Evolutionary conservation across 2,888 invertebrate genomes (phyloP).

Genomic region (Anarsia innoxiella): DNA sequence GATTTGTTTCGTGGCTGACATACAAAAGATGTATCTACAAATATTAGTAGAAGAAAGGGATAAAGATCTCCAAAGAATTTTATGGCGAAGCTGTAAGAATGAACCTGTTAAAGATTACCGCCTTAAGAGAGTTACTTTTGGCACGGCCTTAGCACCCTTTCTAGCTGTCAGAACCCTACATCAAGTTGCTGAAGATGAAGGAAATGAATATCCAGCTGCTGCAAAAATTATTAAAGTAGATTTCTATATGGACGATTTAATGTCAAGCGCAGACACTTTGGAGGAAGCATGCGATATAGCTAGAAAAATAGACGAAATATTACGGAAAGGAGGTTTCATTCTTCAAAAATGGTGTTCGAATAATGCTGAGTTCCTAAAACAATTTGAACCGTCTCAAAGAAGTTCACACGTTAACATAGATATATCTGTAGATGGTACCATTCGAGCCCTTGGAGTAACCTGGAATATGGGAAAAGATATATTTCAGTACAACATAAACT

Average conservation of each 20-base stretch:
- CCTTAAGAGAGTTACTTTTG: slow-evolving; percentile 19
- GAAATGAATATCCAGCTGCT: slow-evolving; percentile 15
- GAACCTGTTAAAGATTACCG: slow-evolving; percentile 16
- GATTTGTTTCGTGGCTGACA: slow-evolving; percentile 15
- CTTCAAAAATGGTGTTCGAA: slow-evolving; percentile 21
- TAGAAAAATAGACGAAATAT: slow-evolving; percentile 20
- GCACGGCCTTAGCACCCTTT: slow-evolving; percentile 17
- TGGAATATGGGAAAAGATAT: slow-evolving; percentile 18
- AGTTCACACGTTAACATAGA: too few species aligned
- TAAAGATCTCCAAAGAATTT: slow-evolving; percentile 11
- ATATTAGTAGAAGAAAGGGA: slow-evolving; percentile 8
- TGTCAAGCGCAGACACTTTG: slow-evolving; percentile 21
- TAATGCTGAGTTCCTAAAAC: slow-evolving; percentile 11
- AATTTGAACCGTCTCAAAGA: too few species aligned
- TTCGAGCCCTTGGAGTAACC: slow-evolving; percentile 22
- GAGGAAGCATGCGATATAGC: slow-evolving; percentile 16
- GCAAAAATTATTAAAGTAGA: slow-evolving; percentile 2
- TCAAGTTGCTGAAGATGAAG: slow-evolving; percentile 16
- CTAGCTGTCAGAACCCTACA: slow-evolving; percentile 14
- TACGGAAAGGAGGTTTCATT: slow-evolving; percentile 18
- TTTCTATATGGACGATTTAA: slow-evolving; percentile 21
- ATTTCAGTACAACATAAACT: slow-evolving; percentile 18
- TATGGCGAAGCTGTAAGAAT: slow-evolving; percentile 13
- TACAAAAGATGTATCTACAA: slow-evolving; percentile 27
- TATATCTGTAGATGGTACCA: slow-evolving; percentile 13